These are phyloP conservation scores for Platycercus adscitus DNA, from an alignment of 2,113 vertebrate genomes.

Conservation along the genomic window DNA sequence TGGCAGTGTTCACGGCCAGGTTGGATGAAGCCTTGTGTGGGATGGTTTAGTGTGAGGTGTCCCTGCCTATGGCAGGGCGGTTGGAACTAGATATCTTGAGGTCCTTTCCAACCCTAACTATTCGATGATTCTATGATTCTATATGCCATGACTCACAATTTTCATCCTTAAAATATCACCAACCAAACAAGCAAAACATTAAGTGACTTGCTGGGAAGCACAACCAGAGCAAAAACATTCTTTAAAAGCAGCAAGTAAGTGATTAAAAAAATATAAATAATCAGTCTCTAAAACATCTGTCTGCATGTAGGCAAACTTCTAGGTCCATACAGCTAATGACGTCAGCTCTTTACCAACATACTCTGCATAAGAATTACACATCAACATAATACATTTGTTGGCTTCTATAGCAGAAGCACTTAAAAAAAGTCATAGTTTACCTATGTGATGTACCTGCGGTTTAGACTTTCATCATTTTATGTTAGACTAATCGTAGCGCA, in stretches of 20 bases:
- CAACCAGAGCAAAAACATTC: not conserved
- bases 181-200: not conserved
- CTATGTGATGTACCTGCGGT: not conserved
- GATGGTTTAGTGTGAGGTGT: too few species aligned
- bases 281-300: not conserved
- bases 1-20: too few species aligned
- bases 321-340: not conserved
- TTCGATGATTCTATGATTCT: too few species aligned
- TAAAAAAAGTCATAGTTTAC: not conserved
- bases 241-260: not conserved
- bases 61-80: too few species aligned
- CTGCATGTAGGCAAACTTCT: not conserved
- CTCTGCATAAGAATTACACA: not conserved
- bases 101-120: too few species aligned
- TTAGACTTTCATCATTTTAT: not conserved
- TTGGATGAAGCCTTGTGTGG: too few species aligned
- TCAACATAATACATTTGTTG: not conserved
- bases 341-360: not conserved
- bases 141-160: not conserved
- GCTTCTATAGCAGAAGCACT: not conserved
- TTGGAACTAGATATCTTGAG: too few species aligned
- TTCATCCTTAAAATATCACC: not conserved
- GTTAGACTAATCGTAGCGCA: not conserved
- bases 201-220: not conserved
- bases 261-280: not conserved